Conservation (phyloP, 2,113 vertebrate species). For the Gymnocephalus cernua region DNA sequence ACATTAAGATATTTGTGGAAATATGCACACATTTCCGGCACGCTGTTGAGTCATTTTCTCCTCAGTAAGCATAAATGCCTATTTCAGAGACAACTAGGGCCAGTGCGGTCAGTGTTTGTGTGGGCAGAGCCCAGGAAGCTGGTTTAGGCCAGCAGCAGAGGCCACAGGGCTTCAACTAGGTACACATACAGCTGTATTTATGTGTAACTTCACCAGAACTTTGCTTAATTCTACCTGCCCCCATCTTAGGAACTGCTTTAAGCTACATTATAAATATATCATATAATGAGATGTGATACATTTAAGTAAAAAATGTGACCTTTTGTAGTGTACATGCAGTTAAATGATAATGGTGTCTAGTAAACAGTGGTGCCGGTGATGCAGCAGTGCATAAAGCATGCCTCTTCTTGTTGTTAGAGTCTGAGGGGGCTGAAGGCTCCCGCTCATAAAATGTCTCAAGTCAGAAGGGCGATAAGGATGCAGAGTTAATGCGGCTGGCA, state of each 20-base stretch:
- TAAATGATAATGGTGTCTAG: slow-evolving; percentile 59
- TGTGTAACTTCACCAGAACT: slow-evolving; percentile 20
- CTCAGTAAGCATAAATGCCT: slow-evolving; percentile 44
- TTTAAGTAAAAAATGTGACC: slow-evolving; percentile 59
- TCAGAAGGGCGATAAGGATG: slow-evolving; percentile 74
- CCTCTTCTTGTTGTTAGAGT: slow-evolving; percentile 54
- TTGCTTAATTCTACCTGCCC: slow-evolving; percentile 20
- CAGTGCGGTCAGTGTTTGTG: slow-evolving; percentile 42
- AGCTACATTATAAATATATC: slow-evolving; percentile 24
- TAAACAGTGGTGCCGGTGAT: slow-evolving; percentile 53
- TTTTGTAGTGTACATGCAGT: slow-evolving; percentile 56
- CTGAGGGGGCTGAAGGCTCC: slow-evolving; percentile 55
- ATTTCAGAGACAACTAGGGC: slow-evolving; percentile 35
- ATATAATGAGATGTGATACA: slow-evolving; percentile 54
- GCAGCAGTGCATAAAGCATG: slow-evolving; percentile 71
- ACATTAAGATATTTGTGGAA: slow-evolving; percentile 45
- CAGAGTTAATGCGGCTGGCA: slow-evolving; percentile 74
- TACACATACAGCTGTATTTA: slow-evolving; percentile 18
- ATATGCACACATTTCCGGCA: slow-evolving; percentile 38
- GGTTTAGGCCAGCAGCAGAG: slow-evolving; percentile 42
- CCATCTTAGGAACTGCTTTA: neutral
- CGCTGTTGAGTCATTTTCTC: slow-evolving; percentile 44
- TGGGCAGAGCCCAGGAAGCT: slow-evolving; percentile 56
- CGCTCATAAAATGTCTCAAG: slow-evolving; percentile 78
- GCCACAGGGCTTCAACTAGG: slow-evolving; percentile 35